A percentile compares a stretch with the other conserved stretches of the same genome.
Evolutionary conservation across 2,113 vertebrate genomes (phyloP).

Genomic region (Scolopax mira): DNA sequence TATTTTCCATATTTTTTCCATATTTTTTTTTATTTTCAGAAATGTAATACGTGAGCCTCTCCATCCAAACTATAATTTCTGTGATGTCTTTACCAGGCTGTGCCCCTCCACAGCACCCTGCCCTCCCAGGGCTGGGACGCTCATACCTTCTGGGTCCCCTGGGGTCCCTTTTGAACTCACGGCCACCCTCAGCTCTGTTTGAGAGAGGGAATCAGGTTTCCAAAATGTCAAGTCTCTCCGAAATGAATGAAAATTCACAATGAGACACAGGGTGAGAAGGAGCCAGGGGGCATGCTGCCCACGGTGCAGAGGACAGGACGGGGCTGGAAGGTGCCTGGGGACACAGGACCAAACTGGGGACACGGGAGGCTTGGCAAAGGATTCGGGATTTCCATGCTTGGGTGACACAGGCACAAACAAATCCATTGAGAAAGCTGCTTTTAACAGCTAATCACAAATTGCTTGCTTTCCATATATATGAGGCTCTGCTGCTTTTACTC

Average conservation of each 20-base stretch:
- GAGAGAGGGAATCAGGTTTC: background rate
- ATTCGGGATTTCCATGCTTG: background rate
- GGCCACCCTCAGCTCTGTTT: background rate
- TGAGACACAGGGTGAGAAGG: background rate
- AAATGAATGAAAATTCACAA: conserved; percentile 7
- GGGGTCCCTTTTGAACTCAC: background rate
- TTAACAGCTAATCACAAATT: background rate
- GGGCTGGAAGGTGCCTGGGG: background rate
- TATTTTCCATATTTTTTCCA: background rate
- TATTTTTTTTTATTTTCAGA: background rate
- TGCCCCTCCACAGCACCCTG: background rate
- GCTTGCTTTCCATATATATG: background rate
- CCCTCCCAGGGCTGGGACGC: background rate
- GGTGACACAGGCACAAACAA: background rate
- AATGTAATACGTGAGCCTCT: background rate
- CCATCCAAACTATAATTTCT: background rate
- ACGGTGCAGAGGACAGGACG: rapidly evolving
- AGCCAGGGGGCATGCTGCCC: rapidly evolving
- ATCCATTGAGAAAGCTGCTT: background rate
- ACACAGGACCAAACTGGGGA: background rate
- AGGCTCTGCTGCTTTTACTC: background rate
- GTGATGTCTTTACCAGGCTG: background rate
- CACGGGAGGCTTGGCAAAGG: rapidly evolving
- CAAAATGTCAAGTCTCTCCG: background rate
- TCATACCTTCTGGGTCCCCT: background rate